Conservation (phyloP, 2,113 vertebrate species). For the Cairina moschata region DNA sequence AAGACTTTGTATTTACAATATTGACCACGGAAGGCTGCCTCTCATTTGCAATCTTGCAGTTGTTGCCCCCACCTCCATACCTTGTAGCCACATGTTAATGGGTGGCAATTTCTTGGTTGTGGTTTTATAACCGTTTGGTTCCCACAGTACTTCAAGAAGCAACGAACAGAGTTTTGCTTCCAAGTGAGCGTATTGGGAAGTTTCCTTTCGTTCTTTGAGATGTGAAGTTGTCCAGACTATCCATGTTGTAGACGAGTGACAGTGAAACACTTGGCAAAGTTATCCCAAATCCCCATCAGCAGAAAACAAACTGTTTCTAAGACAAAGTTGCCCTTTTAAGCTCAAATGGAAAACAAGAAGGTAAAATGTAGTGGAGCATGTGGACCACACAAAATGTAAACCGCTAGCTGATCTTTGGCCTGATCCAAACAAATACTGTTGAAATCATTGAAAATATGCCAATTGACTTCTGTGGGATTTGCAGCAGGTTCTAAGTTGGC, state of each 20-base stretch:
- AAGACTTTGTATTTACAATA: background rate
- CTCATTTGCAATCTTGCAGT: background rate
- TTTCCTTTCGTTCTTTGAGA: background rate
- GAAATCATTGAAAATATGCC: conserved; percentile 61
- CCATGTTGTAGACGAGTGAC: background rate
- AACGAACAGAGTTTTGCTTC: background rate
- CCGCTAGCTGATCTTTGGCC: conserved; percentile 48
- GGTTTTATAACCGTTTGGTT: background rate
- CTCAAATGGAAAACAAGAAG: background rate
- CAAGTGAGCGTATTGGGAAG: background rate
- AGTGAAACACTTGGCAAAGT: background rate
- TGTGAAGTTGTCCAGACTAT: background rate
- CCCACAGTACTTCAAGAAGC: background rate
- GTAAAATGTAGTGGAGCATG: background rate
- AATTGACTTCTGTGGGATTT: conserved; percentile 61
- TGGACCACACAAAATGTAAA: conserved; percentile 56
- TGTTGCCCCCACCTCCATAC: background rate
- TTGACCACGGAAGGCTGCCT: background rate
- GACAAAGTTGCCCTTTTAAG: background rate
- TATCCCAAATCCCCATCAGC: background rate
- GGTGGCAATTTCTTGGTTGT: background rate
- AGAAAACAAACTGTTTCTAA: background rate
- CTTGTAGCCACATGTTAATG: background rate
- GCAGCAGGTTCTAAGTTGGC: conserved; percentile 51
- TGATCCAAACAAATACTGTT: conserved; percentile 35